These are phyloP conservation scores for Mirounga angustirostris DNA, from an alignment of 2,113 vertebrate genomes.

Conservation along the genomic window DNA sequence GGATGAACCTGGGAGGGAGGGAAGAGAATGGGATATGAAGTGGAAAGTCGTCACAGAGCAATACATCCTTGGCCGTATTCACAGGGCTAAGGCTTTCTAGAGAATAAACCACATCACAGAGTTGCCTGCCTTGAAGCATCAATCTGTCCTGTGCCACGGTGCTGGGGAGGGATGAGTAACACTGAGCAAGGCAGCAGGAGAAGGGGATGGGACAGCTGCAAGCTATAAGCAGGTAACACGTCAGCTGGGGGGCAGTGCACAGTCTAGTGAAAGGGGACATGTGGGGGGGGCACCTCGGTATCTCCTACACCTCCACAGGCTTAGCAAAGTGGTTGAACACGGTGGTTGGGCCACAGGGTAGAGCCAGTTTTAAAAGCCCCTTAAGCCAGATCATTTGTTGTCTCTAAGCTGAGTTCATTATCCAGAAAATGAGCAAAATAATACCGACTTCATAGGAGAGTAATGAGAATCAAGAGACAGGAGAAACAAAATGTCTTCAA, in stretches of 20 bases:
- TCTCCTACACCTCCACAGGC: neutral
- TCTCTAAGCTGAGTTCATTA: neutral
- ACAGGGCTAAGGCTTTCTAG: neutral
- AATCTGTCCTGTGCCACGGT: neutral
- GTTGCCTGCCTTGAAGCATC: neutral
- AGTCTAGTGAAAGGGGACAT: neutral
- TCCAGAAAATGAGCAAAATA: neutral
- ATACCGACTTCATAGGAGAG: neutral
- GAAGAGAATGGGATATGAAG: neutral
- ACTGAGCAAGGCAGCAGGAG: neutral
- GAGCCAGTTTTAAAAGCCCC: neutral
- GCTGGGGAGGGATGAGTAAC: neutral
- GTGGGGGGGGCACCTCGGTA: accelerated
- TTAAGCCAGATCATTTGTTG: neutral
- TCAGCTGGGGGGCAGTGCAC: accelerated
- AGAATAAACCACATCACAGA: neutral
- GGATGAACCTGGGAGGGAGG: neutral
- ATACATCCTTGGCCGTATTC: neutral
- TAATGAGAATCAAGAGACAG: neutral
- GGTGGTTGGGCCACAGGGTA: neutral
- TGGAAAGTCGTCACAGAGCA: neutral
- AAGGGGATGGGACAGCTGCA: neutral
- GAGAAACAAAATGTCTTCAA: neutral
- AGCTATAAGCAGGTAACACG: neutral
- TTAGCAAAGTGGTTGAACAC: neutral